Conservation (phyloP, 2,797 vertebrate genomes). For the Dicrostonyx torquatus region DNA sequence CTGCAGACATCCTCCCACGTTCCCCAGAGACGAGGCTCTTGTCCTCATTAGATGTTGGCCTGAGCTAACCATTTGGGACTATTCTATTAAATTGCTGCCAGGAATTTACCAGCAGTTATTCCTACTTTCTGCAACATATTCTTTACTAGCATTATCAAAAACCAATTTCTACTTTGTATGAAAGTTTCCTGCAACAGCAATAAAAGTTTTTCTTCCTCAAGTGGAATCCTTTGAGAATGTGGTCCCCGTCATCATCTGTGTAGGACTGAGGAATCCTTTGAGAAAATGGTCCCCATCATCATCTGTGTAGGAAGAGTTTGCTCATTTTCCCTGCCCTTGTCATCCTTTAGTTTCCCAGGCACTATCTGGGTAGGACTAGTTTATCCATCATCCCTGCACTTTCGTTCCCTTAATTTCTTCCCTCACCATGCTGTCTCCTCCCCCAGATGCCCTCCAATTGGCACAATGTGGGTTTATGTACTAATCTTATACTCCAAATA, state of each 20-base stretch:
- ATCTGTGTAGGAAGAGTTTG: too few species aligned
- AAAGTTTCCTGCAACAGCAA: constrained; percentile 71
- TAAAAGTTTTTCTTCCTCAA: constrained; percentile 79
- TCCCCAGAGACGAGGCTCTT: constrained; percentile 98
- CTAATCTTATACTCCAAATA: constrained; percentile 71
- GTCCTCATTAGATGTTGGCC: constrained; percentile 91
- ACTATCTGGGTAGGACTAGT: constrained; percentile 76
- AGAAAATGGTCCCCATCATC: too few species aligned
- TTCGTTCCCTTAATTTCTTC: neutral
- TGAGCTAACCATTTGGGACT: constrained; percentile 86
- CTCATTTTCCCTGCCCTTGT: constrained; percentile 34
- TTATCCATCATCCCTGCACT: neutral
- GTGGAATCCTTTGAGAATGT: neutral
- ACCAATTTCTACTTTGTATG: neutral
- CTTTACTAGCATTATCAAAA: neutral
- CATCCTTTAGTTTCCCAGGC: constrained; percentile 68
- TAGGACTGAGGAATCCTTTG: neutral
- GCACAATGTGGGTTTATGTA: constrained; percentile 68
- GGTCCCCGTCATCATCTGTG: too few species aligned
- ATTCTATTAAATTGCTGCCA: neutral
- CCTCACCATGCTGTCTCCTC: neutral
- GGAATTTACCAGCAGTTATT: neutral
- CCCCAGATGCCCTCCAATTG: neutral
- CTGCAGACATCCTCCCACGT: constrained; percentile 95
- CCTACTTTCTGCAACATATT: neutral